Percentiles rank a stretch among this genome's conserved stretches.
Evolutionary conservation across 2,797 vertebrate species (phyloP).

Genomic region (Nannoperca australis): DNA sequence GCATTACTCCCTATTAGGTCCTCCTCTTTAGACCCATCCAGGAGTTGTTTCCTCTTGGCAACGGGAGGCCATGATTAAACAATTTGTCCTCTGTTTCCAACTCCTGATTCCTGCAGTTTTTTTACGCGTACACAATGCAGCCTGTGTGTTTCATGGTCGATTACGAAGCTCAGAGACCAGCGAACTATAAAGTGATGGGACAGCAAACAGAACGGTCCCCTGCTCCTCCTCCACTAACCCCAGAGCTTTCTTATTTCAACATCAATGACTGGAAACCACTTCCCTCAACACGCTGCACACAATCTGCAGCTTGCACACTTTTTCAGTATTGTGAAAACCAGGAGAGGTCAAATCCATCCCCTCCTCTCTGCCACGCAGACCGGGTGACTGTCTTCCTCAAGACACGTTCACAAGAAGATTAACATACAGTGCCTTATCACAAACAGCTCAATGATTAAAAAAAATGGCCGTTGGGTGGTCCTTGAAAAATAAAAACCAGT

Average conservation of each 20-base stretch:
- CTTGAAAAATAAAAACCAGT: slow-evolving; percentile 5
- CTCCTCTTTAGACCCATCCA: slow-evolving; percentile 67
- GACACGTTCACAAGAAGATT: slow-evolving; percentile 40
- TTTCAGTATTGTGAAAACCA: slow-evolving; percentile 2
- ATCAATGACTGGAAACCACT: slow-evolving; percentile 38
- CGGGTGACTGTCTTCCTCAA: slow-evolving; percentile 9
- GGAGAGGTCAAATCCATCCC: slow-evolving; percentile 4
- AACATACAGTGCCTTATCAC: slow-evolving; percentile 60
- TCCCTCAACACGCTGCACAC: slow-evolving; percentile 4
- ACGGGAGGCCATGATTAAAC: slow-evolving; percentile 36
- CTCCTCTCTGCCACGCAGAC: not conserved
- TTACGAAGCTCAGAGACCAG: slow-evolving; percentile 26
- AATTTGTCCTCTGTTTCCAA: slow-evolving; percentile 49
- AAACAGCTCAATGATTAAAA: slow-evolving; percentile 15
- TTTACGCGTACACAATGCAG: slow-evolving; percentile 38
- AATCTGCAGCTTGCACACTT: slow-evolving; percentile 26
- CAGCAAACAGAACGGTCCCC: slow-evolving; percentile 31
- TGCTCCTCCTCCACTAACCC: slow-evolving; percentile 5
- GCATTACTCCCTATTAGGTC: slow-evolving; percentile 75
- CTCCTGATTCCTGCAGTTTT: slow-evolving; percentile 28
- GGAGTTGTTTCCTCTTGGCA: slow-evolving; percentile 63
- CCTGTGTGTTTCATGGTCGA: slow-evolving; percentile 36
- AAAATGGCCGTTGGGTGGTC: slow-evolving; percentile 17
- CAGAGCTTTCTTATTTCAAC: slow-evolving; percentile 34
- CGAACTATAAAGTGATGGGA: slow-evolving; percentile 30